phyloP scores from a whole-genome alignment of 2,797 vertebrate genomes.

The Novumbra hubbsi region DNA sequence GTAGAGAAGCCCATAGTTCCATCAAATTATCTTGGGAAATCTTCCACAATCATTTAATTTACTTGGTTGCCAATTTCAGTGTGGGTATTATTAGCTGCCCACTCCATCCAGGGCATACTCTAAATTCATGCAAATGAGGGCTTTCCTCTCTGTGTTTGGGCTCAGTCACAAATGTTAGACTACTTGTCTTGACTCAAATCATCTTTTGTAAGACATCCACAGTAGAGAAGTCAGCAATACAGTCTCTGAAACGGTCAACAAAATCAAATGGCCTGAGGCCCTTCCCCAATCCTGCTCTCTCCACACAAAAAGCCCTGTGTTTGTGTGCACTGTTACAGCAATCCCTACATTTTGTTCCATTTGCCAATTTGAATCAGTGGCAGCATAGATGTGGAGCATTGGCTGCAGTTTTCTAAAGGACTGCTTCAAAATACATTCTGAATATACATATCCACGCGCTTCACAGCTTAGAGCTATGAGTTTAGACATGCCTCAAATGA shows the following conservation, averaged over 20 bases:
- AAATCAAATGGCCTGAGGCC: not conserved
- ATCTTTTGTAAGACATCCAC: not conserved
- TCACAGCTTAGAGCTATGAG: not conserved
- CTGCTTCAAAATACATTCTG: not conserved
- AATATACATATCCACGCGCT: not conserved
- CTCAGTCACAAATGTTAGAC: too few relatives aligned
- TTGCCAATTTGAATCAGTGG: too few relatives aligned
- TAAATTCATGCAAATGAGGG: not conserved
- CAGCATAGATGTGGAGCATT: not conserved
- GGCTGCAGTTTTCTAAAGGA: not conserved
- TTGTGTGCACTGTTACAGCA: not conserved
- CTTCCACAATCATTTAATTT: not conserved
- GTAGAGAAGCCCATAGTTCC: not conserved
- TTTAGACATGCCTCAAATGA: not conserved
- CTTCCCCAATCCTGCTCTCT: too few relatives aligned
- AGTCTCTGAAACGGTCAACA: not conserved
- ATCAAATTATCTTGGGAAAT: not conserved
- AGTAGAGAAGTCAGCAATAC: not conserved
- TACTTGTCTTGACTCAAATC: too few relatives aligned
- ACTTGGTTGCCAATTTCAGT: not conserved
- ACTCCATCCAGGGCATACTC: slow-evolving; percentile 7
- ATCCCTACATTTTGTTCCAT: not conserved
- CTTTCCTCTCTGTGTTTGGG: not conserved
- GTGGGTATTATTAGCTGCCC: not conserved
- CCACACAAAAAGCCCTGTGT: not conserved